Evolutionary conservation across 2,888 invertebrate genomes (phyloP), one percentile per base, ranked within the genome.

Genomic region (Hypselothyrea guttata): DNA sequence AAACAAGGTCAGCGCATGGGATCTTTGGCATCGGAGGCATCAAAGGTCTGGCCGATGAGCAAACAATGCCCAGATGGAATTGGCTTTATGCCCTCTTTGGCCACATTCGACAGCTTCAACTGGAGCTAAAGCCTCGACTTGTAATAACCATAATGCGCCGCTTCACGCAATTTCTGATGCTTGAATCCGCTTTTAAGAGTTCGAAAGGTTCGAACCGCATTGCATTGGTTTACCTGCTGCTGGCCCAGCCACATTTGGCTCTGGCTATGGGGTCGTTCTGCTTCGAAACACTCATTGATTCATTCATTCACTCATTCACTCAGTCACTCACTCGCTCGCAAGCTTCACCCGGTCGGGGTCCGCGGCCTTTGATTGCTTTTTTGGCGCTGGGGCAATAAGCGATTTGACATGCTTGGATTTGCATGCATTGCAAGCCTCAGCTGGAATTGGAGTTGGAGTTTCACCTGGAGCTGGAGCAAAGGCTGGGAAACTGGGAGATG

Each of bases 131-230:
- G n/a, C 1, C 2, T 11, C 4, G 1, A 9, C 53, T 35, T 44
- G 67, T 63, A 63, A 81, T 74, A 72, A 64, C 53, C 72, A 75
- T 77, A 77, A 81, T 77, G 64, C 75, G 52, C 52, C 55, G 66
- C 81, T 79, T 79, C 77, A 81, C 78, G 75, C 77, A 81, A 72
- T 75, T 72, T 81, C 60, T 41, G 61, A 64, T 38, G 64, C 72
- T 64, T 47, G 62, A 65, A 57, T 70, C 71, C 65, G 65, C 51
- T 54, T 41, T 44, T 46, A 45, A 66, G 67, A 73, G 79, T 70
- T 75, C 76, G 76, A 79, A 76, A 73, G 73, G 79, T 76, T 79
- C 67, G 52, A 60, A 22, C 5, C 22, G 22, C n/a, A n/a, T 22
- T 22, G 22, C 22, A 22, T 2, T 5, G 22, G 3, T 22, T 22